phyloP scores from a whole-genome alignment of 2,113 vertebrate genomes.

The human region GRCh38 chr5:66305001-66305500 shows the following conservation, averaged over 20 bases:
- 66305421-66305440: background rate
- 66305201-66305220: background rate
- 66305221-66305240: background rate
- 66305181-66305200: background rate
- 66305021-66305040: background rate
- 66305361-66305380: background rate
- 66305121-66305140: background rate
- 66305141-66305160: background rate
- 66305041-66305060: background rate
- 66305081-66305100: background rate
- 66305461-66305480: too few relatives aligned
- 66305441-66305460: background rate
- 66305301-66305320: background rate
- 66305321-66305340: background rate
- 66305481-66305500: fast-evolving
- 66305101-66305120: background rate
- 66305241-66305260: background rate
- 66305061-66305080: background rate
- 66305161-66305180: background rate
- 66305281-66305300: background rate
- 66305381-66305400: background rate
- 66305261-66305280: background rate
- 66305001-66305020: background rate
- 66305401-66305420: background rate
- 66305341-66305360: background rate